Percentiles rank a stretch among this genome's conserved stretches.
phyloP scores from a whole-genome alignment of 2,797 vertebrate species.

The Acanthopagrus latus region DNA sequence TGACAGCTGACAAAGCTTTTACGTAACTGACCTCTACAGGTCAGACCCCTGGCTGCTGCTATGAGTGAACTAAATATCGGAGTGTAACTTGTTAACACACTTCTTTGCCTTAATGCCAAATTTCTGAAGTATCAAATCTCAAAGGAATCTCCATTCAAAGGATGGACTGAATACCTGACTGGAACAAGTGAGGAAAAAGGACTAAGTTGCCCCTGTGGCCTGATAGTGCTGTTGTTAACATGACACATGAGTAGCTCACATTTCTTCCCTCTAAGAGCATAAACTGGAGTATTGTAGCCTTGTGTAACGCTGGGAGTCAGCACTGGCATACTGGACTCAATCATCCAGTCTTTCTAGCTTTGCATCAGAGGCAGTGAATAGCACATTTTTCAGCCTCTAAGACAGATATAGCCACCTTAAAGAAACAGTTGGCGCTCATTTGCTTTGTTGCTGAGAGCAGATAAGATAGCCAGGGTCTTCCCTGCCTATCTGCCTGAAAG shows the following conservation, averaged over 20 bases:
- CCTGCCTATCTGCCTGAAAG: too few species aligned
- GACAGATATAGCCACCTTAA: neutral
- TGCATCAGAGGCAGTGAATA: slow-evolving; percentile 1
- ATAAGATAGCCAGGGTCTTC: neutral
- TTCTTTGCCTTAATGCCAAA: slow-evolving; percentile 47
- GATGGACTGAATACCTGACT: slow-evolving; percentile 39
- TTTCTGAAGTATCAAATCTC: slow-evolving; percentile 68
- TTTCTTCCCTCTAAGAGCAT: slow-evolving; percentile 40
- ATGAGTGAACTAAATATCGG: slow-evolving; percentile 44
- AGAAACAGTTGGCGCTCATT: neutral
- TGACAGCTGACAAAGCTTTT: slow-evolving; percentile 67
- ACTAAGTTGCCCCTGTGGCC: slow-evolving; percentile 10
- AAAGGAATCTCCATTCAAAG: slow-evolving; percentile 46
- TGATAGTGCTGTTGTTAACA: slow-evolving; percentile 30
- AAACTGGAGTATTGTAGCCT: slow-evolving; percentile 12
- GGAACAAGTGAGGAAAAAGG: slow-evolving; percentile 38
- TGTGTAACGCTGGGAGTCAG: slow-evolving; percentile 16
- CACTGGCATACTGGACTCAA: slow-evolving; percentile 16
- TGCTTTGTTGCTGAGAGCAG: neutral
- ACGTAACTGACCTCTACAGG: slow-evolving; percentile 59
- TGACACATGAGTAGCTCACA: slow-evolving; percentile 46
- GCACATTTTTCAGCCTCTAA: slow-evolving; percentile 1
- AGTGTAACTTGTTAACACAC: slow-evolving; percentile 45
- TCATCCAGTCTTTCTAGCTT: slow-evolving; percentile 6
- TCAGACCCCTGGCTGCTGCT: slow-evolving; percentile 49